Evolutionary conservation across 2,797 vertebrate species (phyloP).

Genomic region (Lagorchestes hirsutus): DNA sequence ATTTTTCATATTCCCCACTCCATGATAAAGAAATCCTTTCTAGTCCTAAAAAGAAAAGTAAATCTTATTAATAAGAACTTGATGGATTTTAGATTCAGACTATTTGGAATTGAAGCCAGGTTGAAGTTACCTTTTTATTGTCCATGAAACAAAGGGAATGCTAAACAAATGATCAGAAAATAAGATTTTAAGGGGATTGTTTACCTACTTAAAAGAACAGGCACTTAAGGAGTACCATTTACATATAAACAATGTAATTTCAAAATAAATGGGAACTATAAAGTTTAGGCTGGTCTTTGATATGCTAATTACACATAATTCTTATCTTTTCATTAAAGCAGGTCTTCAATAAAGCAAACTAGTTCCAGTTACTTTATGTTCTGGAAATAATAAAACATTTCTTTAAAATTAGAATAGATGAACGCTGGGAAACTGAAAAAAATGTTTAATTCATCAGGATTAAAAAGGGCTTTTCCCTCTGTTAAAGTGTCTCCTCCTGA

Average conservation of each 20-base stretch:
- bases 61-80: conserved; percentile 48
- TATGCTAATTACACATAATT: conserved; percentile 9
- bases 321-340: conserved; percentile 9
- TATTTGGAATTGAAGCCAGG: background rate
- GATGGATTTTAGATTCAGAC: conserved; percentile 30
- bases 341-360: conserved; percentile 8
- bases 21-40: conserved; percentile 30
- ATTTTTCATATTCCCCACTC: background rate
- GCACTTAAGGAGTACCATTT: background rate
- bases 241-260: conserved; percentile 8
- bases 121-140: conserved; percentile 32
- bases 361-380: conserved; percentile 11
- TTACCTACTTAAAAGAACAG: conserved; percentile 9
- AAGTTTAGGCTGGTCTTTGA: background rate
- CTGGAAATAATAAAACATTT: conserved; percentile 12
- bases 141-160: conserved; percentile 32
- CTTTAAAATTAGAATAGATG: background rate
- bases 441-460: background rate
- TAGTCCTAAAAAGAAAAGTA: conserved; percentile 1
- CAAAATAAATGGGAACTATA: conserved; percentile 11
- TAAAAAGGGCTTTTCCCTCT: background rate
- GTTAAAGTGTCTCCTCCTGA: background rate
- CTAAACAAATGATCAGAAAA: conserved; percentile 38
- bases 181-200: background rate
- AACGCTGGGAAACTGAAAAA: background rate